Base-by-base conservation (phyloP, 2,113 vertebrate genomes). In the Tichodroma muraria region DNA sequence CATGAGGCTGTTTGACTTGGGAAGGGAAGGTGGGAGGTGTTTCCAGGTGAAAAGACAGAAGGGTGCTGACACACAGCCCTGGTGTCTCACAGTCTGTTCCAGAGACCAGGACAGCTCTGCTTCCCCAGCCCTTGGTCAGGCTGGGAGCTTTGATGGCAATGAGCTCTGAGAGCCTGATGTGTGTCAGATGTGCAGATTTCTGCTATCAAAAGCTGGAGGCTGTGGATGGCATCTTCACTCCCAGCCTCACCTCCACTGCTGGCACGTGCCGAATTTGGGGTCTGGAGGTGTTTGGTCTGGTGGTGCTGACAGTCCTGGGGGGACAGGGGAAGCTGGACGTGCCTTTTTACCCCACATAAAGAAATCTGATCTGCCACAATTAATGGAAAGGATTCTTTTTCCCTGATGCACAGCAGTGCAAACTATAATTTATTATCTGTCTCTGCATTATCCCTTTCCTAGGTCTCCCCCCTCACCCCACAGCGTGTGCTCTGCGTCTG, bases 321-420 rank as follows among this genome's bases (percentile, higher is more conserved):
- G 13, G 8, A 17, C 0, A 0, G 33, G 4, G 33, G 21, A 24
- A 35, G 24, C 59, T 1, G 2, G 38, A 56, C 0, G 0, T 59
- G 27, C 19, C 49, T 76, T 69, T 85, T 79, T 35, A 47, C 35
- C 31, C n/a, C 75, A 44, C 27, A 40, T 13, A 75, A 63, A n/a
- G n/a, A n/a, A n/a, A n/a, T n/a, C 30, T 59, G 53, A 40, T 76
- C 49, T 31, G 17, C 7, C 54, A 44, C 40, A 40, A 5, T 81
- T 82, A 69, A 85, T 23, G 85, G 68, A 50, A 20, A 53, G 15
- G 17, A 28, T 22, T 65, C 18, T 44, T 63, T 38, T 25, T 22
- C 33, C 54, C 37, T 66, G 50, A 49, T 31, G 30, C 17, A 19
- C 30, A 75, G 53, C 37, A 44, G 28, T 76, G 27, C 31, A 76